Base-by-base conservation (phyloP, 2,888 invertebrate species). In the Eulithis prunata region DNA sequence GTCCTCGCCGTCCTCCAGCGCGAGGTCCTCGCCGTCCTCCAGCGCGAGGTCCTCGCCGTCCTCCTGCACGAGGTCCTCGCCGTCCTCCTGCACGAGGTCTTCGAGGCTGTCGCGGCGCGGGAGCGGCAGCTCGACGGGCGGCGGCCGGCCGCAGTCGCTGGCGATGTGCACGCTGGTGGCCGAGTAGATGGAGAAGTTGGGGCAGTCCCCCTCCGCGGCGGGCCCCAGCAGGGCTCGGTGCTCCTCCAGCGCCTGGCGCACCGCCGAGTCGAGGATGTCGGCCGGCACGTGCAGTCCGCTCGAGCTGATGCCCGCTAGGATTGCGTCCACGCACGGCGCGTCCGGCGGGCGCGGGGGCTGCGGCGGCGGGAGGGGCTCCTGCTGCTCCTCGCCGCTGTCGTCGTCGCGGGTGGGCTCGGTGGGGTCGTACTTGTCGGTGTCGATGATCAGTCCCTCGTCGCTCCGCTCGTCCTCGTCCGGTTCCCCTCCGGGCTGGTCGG, bases 111-210 rank as follows among this genome's bases (percentile, higher is more conserved):
- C 52, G 57, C 10, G 11, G 56, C 56, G 52, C 70, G 54, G 59
- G 6, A 32, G 21, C 47, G 58, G 67, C 8, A 65, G 73, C 55
- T 64, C 76, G 38, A 74, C 76, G 36, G 73, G 12, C 69, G 66
- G n/a, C 74, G 61, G 14, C 11, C 54, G 46, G 60, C 71, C 74
- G 32, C 80, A 72, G 68, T 91, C 94, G 73, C 95, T 94, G 0
- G 96, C 96, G 58, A 96, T 94, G 73, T 96, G 96, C 80, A 97
- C 96, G 68, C 97, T 97, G 76, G 96, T 95, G 8, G 96, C 95
- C 0, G 97, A 97, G 87, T 97, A 97, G 72, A 97, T 96, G 11
- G 96, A 96, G 84, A 97, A 97, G 85, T 97, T 97, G 4, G 97
- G 97, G 85, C 97, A 97, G 75, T 96, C 96, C 0, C 96, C 96